A percentile compares a stretch with the other conserved stretches of the same genome.
Conservation (phyloP, 2,888 invertebrate genomes). For the Anoncus sp. region DNA sequence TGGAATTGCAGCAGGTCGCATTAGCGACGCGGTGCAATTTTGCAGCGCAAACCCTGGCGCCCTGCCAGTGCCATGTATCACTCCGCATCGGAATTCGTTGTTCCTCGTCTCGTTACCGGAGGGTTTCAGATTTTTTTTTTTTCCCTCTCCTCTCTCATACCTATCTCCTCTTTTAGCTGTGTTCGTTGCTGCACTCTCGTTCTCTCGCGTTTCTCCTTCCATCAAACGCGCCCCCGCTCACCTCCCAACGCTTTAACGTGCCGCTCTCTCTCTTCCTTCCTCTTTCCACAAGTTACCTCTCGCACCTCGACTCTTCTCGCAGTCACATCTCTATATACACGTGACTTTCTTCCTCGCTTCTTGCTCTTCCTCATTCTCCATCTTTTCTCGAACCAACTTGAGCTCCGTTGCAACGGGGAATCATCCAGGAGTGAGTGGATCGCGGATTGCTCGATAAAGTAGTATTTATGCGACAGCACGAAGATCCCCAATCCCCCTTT, state of each 20-base stretch:
- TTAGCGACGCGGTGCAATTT: conserved; percentile 78
- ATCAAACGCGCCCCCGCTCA: conserved; percentile 25
- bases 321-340: conserved; percentile 51
- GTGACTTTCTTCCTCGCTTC: conserved; percentile 22
- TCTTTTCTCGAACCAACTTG: conserved; percentile 52
- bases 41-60: conserved; percentile 78
- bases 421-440: conserved; percentile 10
- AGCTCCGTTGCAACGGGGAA: conserved; percentile 40
- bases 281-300: conserved; percentile 31
- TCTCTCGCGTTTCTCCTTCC: conserved; percentile 47
- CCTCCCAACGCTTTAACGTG: conserved; percentile 42
- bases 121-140: conserved; percentile 72
- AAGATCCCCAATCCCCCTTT: conserved; percentile 8
- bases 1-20: conserved; percentile 74
- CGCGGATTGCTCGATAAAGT: conserved; percentile 34
- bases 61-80: conserved; percentile 78
- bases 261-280: conserved; percentile 25
- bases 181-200: conserved; percentile 55
- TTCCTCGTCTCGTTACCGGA: conserved; percentile 79
- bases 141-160: conserved; percentile 68
- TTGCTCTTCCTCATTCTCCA: conserved; percentile 25
- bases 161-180: conserved; percentile 32
- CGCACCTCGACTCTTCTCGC: conserved; percentile 37
- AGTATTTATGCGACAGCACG: conserved; percentile 52
- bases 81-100: conserved; percentile 79